Conservation (phyloP, 2,797 vertebrate species). For the Lacerta viridis region DNA sequence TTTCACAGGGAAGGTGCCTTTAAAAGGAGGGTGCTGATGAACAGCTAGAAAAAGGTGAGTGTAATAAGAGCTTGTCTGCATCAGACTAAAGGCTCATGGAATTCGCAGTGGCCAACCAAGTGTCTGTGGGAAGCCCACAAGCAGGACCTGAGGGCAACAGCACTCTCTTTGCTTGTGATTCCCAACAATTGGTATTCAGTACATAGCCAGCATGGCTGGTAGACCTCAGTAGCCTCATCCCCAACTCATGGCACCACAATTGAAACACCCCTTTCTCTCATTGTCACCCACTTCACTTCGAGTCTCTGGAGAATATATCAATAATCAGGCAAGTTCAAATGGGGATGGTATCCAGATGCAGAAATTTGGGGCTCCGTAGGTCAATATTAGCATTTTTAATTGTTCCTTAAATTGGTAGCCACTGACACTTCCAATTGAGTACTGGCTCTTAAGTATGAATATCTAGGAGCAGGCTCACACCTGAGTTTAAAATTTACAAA, state of each 20-base stretch:
- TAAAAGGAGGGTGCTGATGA: not conserved
- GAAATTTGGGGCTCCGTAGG: not conserved
- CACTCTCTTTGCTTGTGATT: too few relatives aligned
- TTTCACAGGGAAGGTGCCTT: too few relatives aligned
- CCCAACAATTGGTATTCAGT: too few relatives aligned
- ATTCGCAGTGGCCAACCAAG: too few relatives aligned
- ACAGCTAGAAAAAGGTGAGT: not conserved
- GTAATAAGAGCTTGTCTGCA: too few relatives aligned
- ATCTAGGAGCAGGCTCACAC: not conserved
- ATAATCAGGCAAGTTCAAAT: not conserved
- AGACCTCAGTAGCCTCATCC: too few relatives aligned
- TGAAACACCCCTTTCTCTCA: not conserved
- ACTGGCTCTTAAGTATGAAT: not conserved
- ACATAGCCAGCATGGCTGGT: too few relatives aligned
- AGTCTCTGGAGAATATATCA: not conserved
- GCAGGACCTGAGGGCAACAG: too few relatives aligned
- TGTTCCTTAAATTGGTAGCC: not conserved
- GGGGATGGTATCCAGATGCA: not conserved
- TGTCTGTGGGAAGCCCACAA: too few relatives aligned
- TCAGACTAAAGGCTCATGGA: too few relatives aligned
- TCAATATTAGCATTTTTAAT: not conserved
- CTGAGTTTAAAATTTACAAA: not conserved
- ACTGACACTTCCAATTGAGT: not conserved
- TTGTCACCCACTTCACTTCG: not conserved
- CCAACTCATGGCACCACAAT: not conserved